A percentile compares a stretch with the other conserved stretches of the same genome.
phyloP scores from a whole-genome alignment of 2,113 vertebrate species.

The Sander vitreus region DNA sequence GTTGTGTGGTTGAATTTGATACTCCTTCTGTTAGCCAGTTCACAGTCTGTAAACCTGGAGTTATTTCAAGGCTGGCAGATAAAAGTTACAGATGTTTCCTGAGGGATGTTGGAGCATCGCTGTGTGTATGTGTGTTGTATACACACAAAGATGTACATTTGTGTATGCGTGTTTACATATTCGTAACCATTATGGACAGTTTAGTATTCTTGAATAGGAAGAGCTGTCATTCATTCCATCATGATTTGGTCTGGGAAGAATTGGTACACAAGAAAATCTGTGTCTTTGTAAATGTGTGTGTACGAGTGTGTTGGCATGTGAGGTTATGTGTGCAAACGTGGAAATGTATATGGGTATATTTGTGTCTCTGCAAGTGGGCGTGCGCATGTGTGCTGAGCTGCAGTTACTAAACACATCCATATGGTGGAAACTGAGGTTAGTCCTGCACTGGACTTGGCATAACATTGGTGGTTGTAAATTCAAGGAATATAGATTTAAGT shows the following conservation, averaged over 20 bases:
- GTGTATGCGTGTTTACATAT: background rate
- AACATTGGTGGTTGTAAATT: slow-evolving; percentile 44
- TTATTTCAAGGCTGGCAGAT: slow-evolving; percentile 75
- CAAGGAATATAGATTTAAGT: slow-evolving; percentile 27
- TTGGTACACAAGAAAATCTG: background rate
- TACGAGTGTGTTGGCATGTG: slow-evolving; percentile 1
- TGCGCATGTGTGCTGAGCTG: slow-evolving; percentile 53
- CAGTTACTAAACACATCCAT: slow-evolving; percentile 80
- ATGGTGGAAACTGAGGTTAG: slow-evolving; percentile 71
- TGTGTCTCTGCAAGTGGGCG: slow-evolving; percentile 38
- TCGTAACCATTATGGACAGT: background rate
- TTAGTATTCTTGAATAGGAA: background rate
- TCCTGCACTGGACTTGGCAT: slow-evolving; percentile 51
- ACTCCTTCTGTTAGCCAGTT: slow-evolving; percentile 18
- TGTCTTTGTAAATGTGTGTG: background rate
- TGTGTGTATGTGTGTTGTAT: background rate
- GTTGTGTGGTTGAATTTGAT: slow-evolving; percentile 48
- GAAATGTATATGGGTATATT: slow-evolving; percentile 35
- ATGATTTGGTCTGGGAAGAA: slow-evolving; percentile 1
- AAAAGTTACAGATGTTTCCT: slow-evolving; percentile 83
- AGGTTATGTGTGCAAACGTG: slow-evolving; percentile 31
- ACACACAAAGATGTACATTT: background rate
- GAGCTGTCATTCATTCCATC: slow-evolving; percentile 1
- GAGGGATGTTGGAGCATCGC: background rate
- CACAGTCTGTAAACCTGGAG: slow-evolving; percentile 44